Percentiles rank a stretch among this genome's conserved stretches.
These are phyloP conservation scores for Scolanthus callimorphus DNA, from an alignment of 92 coral and sea anemone genomes.

Conservation along the genomic window DNA sequence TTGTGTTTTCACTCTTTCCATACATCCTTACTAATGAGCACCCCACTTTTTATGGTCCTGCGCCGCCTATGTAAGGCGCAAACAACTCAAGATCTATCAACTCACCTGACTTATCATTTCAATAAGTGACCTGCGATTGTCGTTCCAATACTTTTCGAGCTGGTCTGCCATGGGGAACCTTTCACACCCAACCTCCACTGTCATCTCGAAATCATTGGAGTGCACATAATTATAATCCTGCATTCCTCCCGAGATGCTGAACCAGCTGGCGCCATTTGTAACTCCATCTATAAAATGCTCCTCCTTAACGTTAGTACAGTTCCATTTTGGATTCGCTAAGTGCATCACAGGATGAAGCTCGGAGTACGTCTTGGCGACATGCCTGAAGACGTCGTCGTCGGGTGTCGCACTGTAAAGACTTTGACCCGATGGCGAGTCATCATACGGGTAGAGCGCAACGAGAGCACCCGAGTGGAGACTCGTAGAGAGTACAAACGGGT, in stretches of 20 bases:
- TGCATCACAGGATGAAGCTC: conserved; percentile 95
- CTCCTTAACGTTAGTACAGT: conserved; percentile 66
- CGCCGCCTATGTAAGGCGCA: too few relatives aligned
- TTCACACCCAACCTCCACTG: conserved; percentile 93
- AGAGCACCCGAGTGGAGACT: conserved; percentile 93
- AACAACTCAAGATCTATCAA: too few relatives aligned
- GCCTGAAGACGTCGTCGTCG: conserved; percentile 95
- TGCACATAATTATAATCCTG: conserved; percentile 97
- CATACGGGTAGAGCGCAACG: conserved; percentile 94
- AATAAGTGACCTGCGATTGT: conserved; percentile 65
- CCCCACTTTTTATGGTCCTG: too few relatives aligned
- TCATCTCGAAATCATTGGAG: conserved; percentile 91
- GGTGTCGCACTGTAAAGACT: conserved; percentile 98
- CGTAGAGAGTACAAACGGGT: conserved; percentile 87
- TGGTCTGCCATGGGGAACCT: conserved; percentile 78
- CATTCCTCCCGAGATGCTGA: conserved; percentile 96
- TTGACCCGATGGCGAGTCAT: conserved; percentile 98
- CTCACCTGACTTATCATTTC: conserved; percentile 75
- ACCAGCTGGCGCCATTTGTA: conserved; percentile 98
- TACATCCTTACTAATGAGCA: too few relatives aligned
- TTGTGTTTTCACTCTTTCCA: too few relatives aligned
- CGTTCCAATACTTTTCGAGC: conserved; percentile 77
- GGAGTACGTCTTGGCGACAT: conserved; percentile 87
- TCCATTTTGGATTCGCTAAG: conserved; percentile 94
- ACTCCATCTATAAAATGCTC: conserved; percentile 95